A percentile compares a stretch with the other conserved stretches of the same genome.
Evolutionary conservation across 2,797 vertebrate genomes (phyloP).

Genomic region (Lepidocolaptes lacrymiger): DNA sequence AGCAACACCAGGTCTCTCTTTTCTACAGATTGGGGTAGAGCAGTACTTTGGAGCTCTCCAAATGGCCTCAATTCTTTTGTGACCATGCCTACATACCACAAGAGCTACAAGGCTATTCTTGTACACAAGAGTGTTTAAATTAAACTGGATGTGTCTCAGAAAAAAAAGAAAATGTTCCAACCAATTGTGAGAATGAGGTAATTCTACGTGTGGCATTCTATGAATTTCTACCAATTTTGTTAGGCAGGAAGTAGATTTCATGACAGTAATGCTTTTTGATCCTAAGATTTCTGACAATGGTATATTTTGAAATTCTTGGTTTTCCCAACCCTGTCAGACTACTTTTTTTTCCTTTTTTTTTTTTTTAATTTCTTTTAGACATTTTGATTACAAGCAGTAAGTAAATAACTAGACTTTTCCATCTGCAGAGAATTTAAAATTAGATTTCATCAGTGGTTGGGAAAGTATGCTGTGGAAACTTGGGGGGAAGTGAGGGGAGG

Average conservation of each 20-base stretch:
- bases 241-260: background rate
- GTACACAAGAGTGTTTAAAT: background rate
- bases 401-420: constrained; percentile 6
- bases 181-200: background rate
- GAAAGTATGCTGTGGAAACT: background rate
- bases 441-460: background rate
- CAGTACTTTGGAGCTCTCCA: background rate
- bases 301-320: background rate
- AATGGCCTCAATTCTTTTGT: background rate
- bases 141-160: background rate
- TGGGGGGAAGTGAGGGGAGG: background rate
- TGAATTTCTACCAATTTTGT: constrained; percentile 6
- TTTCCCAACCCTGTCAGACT: background rate
- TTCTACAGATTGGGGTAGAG: background rate
- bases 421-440: constrained; percentile 21
- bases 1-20: background rate
- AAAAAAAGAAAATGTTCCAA: background rate
- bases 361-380: background rate
- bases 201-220: background rate
- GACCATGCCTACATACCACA: constrained; percentile 13
- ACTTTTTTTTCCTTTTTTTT: background rate
- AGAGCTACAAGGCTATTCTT: constrained; percentile 27
- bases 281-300: background rate
- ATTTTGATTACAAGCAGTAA: constrained; percentile 8
- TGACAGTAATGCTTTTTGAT: background rate